These are phyloP conservation scores for Euzetes globulus DNA, from an alignment of 2,888 invertebrate genomes.

Conservation along the genomic window DNA sequence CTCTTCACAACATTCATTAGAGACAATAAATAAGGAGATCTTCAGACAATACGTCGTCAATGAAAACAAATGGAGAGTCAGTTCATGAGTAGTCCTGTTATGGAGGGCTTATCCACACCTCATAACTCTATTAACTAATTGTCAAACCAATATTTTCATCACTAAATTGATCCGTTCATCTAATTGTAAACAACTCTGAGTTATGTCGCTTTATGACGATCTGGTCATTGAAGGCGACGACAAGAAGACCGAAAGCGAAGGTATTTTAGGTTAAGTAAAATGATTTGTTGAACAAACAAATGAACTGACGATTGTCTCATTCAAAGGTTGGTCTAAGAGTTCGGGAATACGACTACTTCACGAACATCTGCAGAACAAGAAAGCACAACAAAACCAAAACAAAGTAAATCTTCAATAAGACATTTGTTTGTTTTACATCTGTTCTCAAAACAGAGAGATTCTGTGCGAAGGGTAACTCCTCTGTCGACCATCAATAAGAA, in stretches of 20 bases:
- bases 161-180: too few relatives aligned
- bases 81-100: too few relatives aligned
- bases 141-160: too few relatives aligned
- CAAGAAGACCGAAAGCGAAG: not conserved
- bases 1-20: too few relatives aligned
- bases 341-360: conserved; percentile 35
- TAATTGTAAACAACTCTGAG: too few relatives aligned
- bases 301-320: not conserved
- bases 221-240: conserved; percentile 17
- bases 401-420: not conserved
- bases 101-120: too few relatives aligned
- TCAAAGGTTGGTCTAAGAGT: not conserved
- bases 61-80: too few relatives aligned
- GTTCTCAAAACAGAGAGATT: not conserved
- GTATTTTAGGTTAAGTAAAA: not conserved
- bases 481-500: not conserved
- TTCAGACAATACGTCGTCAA: too few relatives aligned
- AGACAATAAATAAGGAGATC: too few relatives aligned
- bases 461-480: not conserved
- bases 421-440: too few relatives aligned
- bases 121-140: too few relatives aligned
- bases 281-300: not conserved
- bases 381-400: conserved; percentile 26
- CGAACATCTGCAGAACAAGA: conserved; percentile 35
- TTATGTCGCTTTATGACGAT: conserved; percentile 37